Evolutionary conservation across 1,140 invertebrate genomes (phyloP).

Genomic region (Carcinoscorpius rotundicauda): DNA sequence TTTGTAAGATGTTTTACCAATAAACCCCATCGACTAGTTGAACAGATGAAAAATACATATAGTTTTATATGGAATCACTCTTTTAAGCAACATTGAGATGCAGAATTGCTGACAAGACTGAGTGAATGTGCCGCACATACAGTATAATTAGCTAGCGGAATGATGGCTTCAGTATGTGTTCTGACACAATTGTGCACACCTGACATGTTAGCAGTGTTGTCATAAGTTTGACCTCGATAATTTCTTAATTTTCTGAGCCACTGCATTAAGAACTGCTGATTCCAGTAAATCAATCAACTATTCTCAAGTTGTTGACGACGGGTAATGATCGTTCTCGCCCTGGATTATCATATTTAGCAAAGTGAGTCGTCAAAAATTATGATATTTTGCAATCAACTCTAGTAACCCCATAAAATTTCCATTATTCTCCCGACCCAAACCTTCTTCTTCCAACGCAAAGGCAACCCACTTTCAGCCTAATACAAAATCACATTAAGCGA

Average conservation of each 20-base stretch:
- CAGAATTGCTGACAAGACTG: no score
- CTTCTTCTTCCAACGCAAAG: slow-evolving; percentile 3
- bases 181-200: no score
- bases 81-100: no score
- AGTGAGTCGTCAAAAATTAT: slow-evolving; percentile 2
- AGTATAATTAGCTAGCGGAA: no score
- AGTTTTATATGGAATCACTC: no score
- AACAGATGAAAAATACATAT: no score
- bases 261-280: not conserved
- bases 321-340: slow-evolving; percentile 3
- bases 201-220: no score
- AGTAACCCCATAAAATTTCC: slow-evolving; percentile 1
- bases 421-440: slow-evolving; percentile 1
- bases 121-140: no score
- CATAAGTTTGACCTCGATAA: slow-evolving; percentile 1
- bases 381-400: slow-evolving; percentile 2
- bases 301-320: slow-evolving; percentile 3
- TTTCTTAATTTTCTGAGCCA: slow-evolving; percentile 2
- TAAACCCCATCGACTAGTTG: no score
- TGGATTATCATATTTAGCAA: slow-evolving; percentile 5
- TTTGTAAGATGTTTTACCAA: no score
- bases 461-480: not conserved
- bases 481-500: no score
- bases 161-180: no score
- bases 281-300: slow-evolving; percentile 7